These are phyloP conservation scores for Oxygymnocypris stewartii DNA, from an alignment of 2,113 vertebrate genomes.

Conservation along the genomic window DNA sequence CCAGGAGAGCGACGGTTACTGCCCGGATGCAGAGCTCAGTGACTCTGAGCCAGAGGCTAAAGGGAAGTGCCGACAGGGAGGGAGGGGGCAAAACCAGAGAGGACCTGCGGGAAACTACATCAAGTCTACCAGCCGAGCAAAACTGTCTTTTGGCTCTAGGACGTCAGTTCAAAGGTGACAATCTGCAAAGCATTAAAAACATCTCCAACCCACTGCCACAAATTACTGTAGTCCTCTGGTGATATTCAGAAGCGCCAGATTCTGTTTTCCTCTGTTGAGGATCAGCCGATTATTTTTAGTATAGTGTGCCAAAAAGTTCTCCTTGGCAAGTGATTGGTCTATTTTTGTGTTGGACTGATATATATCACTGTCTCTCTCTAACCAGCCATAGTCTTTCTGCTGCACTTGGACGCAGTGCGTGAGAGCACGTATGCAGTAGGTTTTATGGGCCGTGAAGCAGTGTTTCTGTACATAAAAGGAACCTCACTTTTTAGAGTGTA, in stretches of 20 bases:
- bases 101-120: constrained; percentile 72
- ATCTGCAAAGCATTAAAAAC: constrained; percentile 47
- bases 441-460: constrained; percentile 48
- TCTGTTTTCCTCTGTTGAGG: constrained; percentile 44
- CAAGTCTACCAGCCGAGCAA: constrained; percentile 72
- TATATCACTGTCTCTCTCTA: constrained; percentile 37
- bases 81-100: constrained; percentile 70
- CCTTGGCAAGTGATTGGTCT: background rate
- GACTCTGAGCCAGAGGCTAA: constrained; percentile 93
- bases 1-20: constrained; percentile 95
- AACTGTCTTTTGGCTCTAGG: constrained; percentile 80
- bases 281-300: background rate
- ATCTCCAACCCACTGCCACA: constrained; percentile 19
- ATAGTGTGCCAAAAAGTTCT: constrained; percentile 7
- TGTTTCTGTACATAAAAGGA: constrained; percentile 54
- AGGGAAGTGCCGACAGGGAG: constrained; percentile 76
- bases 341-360: constrained; percentile 34
- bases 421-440: constrained; percentile 24
- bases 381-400: constrained; percentile 34
- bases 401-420: background rate
- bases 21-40: constrained; percentile 93
- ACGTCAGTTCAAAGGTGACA: constrained; percentile 90
- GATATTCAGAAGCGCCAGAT: constrained; percentile 55
- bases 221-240: constrained; percentile 9
- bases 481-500: constrained; percentile 59